Evolutionary conservation across 1,140 invertebrate species (phyloP).

Genomic region (Philopotamus ludificatus): DNA sequence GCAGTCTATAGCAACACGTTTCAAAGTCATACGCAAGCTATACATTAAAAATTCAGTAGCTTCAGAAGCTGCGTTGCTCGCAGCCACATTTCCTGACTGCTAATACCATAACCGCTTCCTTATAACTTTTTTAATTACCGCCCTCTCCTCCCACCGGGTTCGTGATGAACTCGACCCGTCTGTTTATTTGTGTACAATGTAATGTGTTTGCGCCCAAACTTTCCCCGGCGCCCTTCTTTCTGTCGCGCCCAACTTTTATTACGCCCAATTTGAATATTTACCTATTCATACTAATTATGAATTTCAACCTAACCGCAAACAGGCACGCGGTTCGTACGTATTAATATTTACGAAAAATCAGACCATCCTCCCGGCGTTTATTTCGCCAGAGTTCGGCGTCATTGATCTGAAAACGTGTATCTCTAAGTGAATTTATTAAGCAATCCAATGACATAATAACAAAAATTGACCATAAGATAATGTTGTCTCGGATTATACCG

Average conservation of each 20-base stretch:
- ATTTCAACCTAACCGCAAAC: too few relatives aligned
- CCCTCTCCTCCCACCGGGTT: background rate
- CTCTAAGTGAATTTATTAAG: too few relatives aligned
- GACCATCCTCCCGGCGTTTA: too few relatives aligned
- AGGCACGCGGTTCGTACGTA: background rate
- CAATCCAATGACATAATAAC: too few relatives aligned
- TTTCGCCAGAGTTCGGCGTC: too few relatives aligned
- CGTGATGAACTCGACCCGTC: conserved; percentile 7
- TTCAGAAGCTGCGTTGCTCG: too few relatives aligned
- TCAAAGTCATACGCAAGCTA: too few relatives aligned
- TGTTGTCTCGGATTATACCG: conserved; percentile 15
- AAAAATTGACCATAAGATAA: conserved; percentile 3
- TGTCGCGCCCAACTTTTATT: background rate
- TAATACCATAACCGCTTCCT: conserved; percentile 2
- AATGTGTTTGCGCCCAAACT: conserved; percentile 16
- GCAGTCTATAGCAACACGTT: too few relatives aligned
- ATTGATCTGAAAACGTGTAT: too few relatives aligned
- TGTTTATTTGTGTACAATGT: conserved; percentile 7
- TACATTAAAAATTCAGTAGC: too few relatives aligned
- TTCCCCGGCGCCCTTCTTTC: background rate
- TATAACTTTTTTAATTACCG: conserved; percentile 4
- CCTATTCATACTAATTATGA: conserved; percentile 7
- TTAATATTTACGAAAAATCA: background rate
- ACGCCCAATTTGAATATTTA: conserved; percentile 15
- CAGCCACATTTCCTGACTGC: too few relatives aligned